Conservation (phyloP, 2,113 vertebrate species). For the Melierax canorus region DNA sequence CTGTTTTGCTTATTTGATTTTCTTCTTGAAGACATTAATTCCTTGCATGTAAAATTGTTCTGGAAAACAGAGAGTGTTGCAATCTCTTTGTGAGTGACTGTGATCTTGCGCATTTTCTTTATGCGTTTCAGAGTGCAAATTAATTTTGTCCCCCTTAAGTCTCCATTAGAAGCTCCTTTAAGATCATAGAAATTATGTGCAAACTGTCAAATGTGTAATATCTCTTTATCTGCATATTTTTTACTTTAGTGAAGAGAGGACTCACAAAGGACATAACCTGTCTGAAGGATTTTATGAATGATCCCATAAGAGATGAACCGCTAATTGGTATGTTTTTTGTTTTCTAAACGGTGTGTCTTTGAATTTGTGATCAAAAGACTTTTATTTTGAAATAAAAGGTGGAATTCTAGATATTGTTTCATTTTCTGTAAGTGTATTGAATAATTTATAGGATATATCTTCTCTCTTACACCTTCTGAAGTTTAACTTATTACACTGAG, state of each 20-base stretch:
- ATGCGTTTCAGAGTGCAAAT: not conserved
- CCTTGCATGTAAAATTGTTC: not conserved
- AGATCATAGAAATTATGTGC: not conserved
- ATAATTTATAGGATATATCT: not conserved
- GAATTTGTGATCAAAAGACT: not conserved
- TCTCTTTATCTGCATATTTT: not conserved
- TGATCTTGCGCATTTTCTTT: not conserved
- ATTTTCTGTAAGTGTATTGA: not conserved
- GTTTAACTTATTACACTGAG: not conserved
- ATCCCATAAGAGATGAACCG: constrained; percentile 61
- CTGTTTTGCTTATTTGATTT: not conserved
- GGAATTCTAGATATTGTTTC: not conserved
- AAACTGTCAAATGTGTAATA: not conserved
- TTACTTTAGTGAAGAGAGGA: constrained; percentile 6
- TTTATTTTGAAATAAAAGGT: not conserved
- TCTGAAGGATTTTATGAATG: constrained; percentile 59
- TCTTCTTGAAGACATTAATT: not conserved
- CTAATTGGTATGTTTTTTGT: constrained; percentile 35
- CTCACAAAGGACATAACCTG: not conserved
- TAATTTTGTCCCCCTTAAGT: not conserved
- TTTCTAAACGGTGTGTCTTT: not conserved
- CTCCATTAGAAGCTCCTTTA: not conserved
- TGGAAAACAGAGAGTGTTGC: not conserved
- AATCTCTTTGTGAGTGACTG: not conserved
- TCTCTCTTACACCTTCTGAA: not conserved